Evolutionary conservation across 2,888 invertebrate species (phyloP).

Genomic region (Holacanthella duospinosa): DNA sequence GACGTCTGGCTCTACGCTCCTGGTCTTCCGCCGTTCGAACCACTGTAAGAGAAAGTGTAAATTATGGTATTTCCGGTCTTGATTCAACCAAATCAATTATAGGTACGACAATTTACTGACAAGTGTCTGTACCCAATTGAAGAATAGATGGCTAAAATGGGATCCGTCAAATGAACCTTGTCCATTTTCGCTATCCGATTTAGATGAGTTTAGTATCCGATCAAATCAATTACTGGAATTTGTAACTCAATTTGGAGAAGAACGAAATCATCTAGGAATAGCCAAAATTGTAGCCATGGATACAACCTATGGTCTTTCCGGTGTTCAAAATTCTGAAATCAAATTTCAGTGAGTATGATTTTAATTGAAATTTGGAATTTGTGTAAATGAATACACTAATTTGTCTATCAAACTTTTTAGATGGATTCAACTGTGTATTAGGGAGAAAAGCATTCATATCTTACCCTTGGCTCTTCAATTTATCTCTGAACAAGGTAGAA

Average conservation of each 20-base stretch:
- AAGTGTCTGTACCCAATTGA: constrained; percentile 51
- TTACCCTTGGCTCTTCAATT: constrained; percentile 61
- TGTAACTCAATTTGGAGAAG: constrained; percentile 54
- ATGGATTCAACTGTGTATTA: constrained; percentile 68
- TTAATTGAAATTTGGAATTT: neutral
- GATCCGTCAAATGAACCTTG: constrained; percentile 40
- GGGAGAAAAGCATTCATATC: constrained; percentile 56
- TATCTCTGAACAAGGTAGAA: constrained; percentile 71
- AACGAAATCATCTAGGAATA: constrained; percentile 46
- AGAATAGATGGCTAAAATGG: constrained; percentile 50
- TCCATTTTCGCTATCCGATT: constrained; percentile 47
- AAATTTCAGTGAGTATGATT: constrained; percentile 44
- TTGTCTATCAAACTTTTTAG: too few species aligned
- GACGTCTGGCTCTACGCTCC: constrained; percentile 64
- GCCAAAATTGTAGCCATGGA: constrained; percentile 54
- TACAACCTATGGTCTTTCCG: constrained; percentile 53
- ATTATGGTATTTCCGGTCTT: too few species aligned
- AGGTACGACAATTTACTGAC: constrained; percentile 60
- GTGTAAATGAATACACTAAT: neutral
- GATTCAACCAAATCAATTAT: too few species aligned
- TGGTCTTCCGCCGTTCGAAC: constrained; percentile 82
- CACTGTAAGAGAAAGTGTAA: constrained; percentile 56
- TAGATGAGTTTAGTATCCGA: constrained; percentile 46
- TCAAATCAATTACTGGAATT: constrained; percentile 58
- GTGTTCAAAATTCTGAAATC: constrained; percentile 66